Conservation (phyloP, 2,888 invertebrate species). For the Capitulum mitella region DNA sequence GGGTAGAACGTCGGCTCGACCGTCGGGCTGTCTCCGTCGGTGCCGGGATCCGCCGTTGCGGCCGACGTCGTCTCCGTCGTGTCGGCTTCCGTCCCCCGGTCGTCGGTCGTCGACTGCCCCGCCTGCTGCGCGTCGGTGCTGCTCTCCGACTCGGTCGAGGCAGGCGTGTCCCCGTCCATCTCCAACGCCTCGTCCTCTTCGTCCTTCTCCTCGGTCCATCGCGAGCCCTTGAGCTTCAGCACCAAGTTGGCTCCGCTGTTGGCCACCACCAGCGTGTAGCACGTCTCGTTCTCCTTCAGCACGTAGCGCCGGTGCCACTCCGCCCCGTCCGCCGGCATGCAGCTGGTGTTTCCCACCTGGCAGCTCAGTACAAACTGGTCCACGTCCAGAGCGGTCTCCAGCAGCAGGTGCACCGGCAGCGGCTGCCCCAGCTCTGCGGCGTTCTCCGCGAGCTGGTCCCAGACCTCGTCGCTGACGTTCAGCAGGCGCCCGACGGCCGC, state of each 20-base stretch:
- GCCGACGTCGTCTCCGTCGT: neutral
- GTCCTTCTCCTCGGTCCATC: neutral
- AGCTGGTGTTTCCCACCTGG: neutral
- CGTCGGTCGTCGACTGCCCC: neutral
- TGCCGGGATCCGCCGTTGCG: neutral
- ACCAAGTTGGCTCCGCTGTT: neutral
- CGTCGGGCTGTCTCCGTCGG: neutral
- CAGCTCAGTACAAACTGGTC: constrained; percentile 2
- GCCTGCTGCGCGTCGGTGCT: neutral
- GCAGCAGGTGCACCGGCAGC: neutral
- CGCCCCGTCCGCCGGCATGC: neutral
- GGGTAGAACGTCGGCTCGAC: neutral
- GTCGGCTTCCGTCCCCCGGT: neutral
- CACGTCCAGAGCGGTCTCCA: neutral
- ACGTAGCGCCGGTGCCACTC: neutral
- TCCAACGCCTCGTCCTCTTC: neutral
- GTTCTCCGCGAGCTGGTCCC: too few species aligned
- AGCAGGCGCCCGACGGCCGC: neutral
- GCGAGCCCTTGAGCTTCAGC: neutral
- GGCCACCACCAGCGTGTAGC: neutral
- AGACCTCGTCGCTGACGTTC: neutral
- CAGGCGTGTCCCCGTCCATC: neutral
- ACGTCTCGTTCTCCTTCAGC: neutral
- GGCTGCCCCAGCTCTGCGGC: neutral
- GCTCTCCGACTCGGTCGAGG: neutral